Conservation (phyloP, 1,140 invertebrate species). For the Cydia strobilella region DNA sequence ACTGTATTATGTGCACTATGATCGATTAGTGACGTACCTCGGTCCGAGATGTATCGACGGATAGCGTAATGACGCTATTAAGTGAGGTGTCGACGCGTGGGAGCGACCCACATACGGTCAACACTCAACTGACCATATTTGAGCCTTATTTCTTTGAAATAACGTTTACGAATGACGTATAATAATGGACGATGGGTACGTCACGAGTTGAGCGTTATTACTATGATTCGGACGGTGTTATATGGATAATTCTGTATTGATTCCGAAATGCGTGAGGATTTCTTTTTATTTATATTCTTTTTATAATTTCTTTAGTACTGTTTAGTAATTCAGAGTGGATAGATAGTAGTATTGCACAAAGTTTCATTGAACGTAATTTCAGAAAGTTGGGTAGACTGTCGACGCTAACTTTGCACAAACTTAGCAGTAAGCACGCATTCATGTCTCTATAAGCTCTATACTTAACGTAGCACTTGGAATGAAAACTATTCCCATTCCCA, state of each 20-base stretch:
- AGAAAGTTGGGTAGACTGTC: no score
- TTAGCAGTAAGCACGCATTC: no score
- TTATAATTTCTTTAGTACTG: no score
- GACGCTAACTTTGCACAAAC: no score
- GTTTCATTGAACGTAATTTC: no score
- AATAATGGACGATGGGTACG: slow-evolving; percentile 43
- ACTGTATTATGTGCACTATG: slow-evolving; percentile 5
- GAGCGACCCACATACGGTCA: slow-evolving; percentile 59
- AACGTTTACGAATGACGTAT: no score
- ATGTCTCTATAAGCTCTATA: no score
- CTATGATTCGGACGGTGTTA: slow-evolving; percentile 70
- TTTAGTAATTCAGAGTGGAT: no score
- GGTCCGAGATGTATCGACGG: slow-evolving; percentile 59
- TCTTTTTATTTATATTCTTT: no score
- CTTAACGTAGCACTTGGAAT: no score
- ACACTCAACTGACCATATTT: slow-evolving; percentile 30
- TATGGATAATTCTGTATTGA: slow-evolving; percentile 63
- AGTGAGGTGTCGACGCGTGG: slow-evolving; percentile 73
- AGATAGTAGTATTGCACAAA: no score
- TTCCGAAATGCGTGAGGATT: slow-evolving; percentile 46
- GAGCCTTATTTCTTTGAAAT: slow-evolving; percentile 38
- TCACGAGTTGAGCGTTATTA: slow-evolving; percentile 53
- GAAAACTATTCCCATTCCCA: no score
- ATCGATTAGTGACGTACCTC: slow-evolving; percentile 28
- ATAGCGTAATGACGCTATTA: slow-evolving; percentile 73